Evolutionary conservation across 2,113 vertebrate genomes (phyloP).

Genomic region (Actenoides hombroni): DNA sequence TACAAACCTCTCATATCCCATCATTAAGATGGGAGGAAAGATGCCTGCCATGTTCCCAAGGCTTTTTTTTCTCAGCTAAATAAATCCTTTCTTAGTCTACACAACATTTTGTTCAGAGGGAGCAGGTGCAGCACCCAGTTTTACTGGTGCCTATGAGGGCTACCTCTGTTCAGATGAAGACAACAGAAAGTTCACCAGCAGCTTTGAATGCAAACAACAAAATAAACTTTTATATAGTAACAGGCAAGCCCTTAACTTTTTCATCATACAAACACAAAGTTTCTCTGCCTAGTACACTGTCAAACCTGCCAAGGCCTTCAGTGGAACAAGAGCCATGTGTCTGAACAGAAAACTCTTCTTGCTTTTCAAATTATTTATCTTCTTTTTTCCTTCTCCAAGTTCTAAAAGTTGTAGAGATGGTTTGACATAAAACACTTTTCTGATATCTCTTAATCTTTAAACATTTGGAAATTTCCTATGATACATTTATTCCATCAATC

Average conservation of each 20-base stretch:
- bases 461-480: not conserved
- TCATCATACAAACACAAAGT: not conserved
- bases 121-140: not conserved
- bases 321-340: not conserved
- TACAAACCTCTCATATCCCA: not conserved
- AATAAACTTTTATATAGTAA: not conserved
- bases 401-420: not conserved
- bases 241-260: not conserved
- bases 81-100: not conserved
- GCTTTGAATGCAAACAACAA: rapidly evolving
- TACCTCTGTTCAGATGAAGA: not conserved
- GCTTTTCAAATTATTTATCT: not conserved
- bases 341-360: not conserved
- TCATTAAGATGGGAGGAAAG: not conserved
- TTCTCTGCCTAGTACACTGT: not conserved
- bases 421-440: not conserved
- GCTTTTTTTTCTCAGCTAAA: not conserved
- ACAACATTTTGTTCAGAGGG: rapidly evolving
- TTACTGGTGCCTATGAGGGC: not conserved
- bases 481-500: not conserved
- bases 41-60: not conserved
- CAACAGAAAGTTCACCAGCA: not conserved
- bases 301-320: not conserved
- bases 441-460: not conserved
- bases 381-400: not conserved